phyloP scores from a whole-genome alignment of 2,797 vertebrate species.

The Onychomys torridus region DNA sequence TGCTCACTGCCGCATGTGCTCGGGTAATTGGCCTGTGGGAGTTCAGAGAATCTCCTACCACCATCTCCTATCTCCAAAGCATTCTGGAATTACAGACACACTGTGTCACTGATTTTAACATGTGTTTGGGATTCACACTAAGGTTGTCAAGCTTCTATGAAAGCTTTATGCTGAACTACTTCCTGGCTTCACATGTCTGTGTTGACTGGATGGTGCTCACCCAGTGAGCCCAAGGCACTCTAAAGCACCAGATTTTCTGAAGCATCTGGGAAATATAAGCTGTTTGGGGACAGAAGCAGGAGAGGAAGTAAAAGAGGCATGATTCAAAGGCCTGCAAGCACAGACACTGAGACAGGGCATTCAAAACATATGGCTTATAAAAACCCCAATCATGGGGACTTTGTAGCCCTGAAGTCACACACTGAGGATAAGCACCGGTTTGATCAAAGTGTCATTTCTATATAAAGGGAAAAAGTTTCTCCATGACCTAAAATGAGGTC shows the following conservation, averaged over 20 bases:
- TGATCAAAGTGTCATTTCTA: neutral
- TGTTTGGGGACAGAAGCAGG: neutral
- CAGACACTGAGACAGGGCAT: neutral
- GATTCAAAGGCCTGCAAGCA: too few species aligned
- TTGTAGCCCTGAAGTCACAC: neutral
- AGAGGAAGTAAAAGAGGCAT: neutral
- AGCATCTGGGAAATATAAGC: neutral
- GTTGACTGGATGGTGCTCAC: neutral
- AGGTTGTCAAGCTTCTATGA: neutral
- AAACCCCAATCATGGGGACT: neutral
- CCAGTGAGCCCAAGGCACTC: neutral
- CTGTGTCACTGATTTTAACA: neutral
- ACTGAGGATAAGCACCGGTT: neutral
- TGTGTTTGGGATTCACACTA: neutral
- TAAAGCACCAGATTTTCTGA: neutral
- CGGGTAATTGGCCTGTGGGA: neutral
- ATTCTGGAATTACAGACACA: neutral
- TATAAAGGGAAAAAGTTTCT: neutral
- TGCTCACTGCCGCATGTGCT: neutral
- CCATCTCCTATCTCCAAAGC: neutral
- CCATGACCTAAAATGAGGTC: neutral
- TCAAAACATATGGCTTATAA: neutral
- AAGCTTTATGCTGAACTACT: neutral
- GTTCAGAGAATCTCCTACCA: neutral
- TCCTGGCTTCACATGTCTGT: neutral